Conservation (phyloP, 2,888 invertebrate species). For the Litoditis marina region DNA sequence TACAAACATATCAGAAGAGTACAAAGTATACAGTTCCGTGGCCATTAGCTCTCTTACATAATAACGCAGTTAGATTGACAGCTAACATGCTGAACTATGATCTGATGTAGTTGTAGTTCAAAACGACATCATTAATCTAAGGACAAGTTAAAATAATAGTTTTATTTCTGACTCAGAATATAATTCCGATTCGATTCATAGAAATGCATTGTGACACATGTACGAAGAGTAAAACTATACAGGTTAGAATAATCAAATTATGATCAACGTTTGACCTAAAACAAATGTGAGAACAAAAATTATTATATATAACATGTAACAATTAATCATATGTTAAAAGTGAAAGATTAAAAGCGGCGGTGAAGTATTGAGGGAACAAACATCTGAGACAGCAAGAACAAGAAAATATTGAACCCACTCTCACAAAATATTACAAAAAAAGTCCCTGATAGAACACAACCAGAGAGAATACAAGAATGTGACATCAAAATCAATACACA, state of each 20-base stretch:
- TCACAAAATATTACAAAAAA: not conserved
- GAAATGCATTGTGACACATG: not conserved
- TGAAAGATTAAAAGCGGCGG: not conserved
- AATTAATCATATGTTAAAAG: not conserved
- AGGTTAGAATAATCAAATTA: not conserved
- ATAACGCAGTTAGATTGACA: too few relatives aligned
- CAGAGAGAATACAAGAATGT: too few relatives aligned
- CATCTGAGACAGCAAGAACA: not conserved
- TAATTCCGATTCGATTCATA: not conserved
- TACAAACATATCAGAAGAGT: too few relatives aligned
- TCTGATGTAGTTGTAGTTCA: too few relatives aligned
- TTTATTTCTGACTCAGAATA: conserved; percentile 10
- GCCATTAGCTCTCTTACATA: too few relatives aligned
- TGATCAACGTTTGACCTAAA: not conserved
- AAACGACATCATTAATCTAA: too few relatives aligned
- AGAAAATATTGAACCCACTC: too few relatives aligned
- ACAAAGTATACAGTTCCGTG: too few relatives aligned
- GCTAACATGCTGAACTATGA: too few relatives aligned
- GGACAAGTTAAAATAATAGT: too few relatives aligned
- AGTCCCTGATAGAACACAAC: not conserved
- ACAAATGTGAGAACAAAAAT: not conserved
- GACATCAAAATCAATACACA: not conserved
- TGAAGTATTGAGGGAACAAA: not conserved
- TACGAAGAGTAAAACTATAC: not conserved
- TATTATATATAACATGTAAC: not conserved